A percentile compares a stretch with the other conserved stretches of the same genome.
These are phyloP conservation scores for Drosophila tripunctata DNA, from an alignment of 2,888 invertebrate genomes.

Conservation along the genomic window DNA sequence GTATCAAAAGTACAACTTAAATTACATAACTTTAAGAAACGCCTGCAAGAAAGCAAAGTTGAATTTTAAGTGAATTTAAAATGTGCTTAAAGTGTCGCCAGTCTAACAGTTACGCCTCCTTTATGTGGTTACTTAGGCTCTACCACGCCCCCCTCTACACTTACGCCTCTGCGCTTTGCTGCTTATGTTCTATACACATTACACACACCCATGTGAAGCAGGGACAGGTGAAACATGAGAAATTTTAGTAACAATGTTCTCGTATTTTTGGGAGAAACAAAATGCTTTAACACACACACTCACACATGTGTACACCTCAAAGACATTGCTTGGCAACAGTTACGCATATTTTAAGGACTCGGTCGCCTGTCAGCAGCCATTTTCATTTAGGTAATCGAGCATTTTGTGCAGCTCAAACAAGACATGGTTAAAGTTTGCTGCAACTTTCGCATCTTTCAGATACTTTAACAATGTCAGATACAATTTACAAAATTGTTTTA, in stretches of 20 bases:
- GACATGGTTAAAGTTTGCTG: constrained; percentile 14
- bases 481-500: constrained; percentile 3
- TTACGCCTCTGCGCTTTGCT: constrained; percentile 22
- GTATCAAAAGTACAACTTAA: constrained; percentile 16
- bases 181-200: constrained; percentile 24
- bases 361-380: constrained; percentile 10
- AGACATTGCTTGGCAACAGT: constrained; percentile 56
- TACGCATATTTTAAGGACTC: constrained; percentile 47
- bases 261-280: constrained; percentile 35
- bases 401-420: neutral
- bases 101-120: constrained; percentile 7
- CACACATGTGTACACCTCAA: constrained; percentile 28
- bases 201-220: constrained; percentile 2
- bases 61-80: constrained; percentile 38
- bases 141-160: neutral
- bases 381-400: constrained; percentile 12
- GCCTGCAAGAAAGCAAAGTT: neutral
- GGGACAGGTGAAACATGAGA: constrained; percentile 27
- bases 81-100: constrained; percentile 16
- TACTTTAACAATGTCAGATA: constrained; percentile 20
- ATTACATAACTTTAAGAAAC: constrained; percentile 27
- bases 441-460: constrained; percentile 20
- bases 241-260: constrained; percentile 57
- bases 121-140: constrained; percentile 28
- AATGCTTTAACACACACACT: constrained; percentile 29